phyloP scores from a whole-genome alignment of 2,797 vertebrate genomes.

The Valencia hispanica region DNA sequence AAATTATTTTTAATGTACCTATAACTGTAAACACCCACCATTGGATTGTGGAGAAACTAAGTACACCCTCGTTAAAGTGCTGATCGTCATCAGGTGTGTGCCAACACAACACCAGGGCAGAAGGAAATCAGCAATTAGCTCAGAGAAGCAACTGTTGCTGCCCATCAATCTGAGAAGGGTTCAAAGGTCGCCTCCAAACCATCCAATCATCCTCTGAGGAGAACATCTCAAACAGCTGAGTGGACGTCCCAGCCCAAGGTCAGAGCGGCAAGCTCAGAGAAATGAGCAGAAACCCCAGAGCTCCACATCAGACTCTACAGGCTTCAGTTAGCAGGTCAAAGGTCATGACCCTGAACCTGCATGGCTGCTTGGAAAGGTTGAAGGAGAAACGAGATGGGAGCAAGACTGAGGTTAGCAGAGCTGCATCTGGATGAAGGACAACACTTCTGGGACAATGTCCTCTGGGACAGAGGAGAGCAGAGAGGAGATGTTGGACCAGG shows the following conservation, averaged over 20 bases:
- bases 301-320: no score
- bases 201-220: no score
- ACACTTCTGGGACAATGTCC: background rate
- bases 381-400: no score
- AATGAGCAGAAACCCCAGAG: background rate
- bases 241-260: background rate
- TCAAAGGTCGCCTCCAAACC: background rate
- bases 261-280: background rate
- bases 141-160: background rate
- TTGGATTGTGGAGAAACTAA: background rate
- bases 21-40: no score
- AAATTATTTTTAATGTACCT: no score
- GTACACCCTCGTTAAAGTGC: background rate
- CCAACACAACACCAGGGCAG: background rate
- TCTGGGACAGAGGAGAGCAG: no score
- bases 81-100: no score
- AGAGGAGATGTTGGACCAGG: no score
- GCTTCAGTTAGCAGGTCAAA: no score
- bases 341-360: background rate
- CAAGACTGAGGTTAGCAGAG: background rate
- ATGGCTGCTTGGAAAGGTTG: no score
- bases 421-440: background rate
- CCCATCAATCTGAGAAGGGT: background rate
- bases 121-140: background rate
- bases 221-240: background rate